These are phyloP conservation scores for Typhlomys cinereus DNA, from an alignment of 2,113 vertebrate genomes.

Conservation along the genomic window DNA sequence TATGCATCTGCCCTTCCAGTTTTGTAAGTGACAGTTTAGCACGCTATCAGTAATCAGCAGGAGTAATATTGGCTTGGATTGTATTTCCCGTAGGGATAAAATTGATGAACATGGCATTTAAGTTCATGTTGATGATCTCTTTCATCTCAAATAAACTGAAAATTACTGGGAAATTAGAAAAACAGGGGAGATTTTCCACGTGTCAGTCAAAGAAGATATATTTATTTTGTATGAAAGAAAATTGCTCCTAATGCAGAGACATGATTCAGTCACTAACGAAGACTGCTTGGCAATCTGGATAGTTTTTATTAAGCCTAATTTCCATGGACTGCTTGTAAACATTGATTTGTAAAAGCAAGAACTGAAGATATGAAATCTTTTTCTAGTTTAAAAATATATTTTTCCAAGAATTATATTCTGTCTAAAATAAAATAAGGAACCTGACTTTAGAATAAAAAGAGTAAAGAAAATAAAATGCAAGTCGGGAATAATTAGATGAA, in stretches of 20 bases:
- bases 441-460: neutral
- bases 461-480: neutral
- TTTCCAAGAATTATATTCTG: neutral
- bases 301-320: neutral
- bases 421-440: neutral
- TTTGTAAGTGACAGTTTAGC: constrained; percentile 51
- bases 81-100: constrained; percentile 39
- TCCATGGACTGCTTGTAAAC: neutral
- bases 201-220: neutral
- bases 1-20: constrained; percentile 56
- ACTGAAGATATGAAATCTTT: neutral
- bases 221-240: neutral
- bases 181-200: neutral
- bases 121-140: constrained; percentile 16
- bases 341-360: neutral
- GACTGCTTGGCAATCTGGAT: neutral
- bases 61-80: constrained; percentile 17
- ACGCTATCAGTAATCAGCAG: constrained; percentile 37
- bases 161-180: neutral
- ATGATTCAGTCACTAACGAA: neutral
- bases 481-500: neutral
- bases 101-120: constrained; percentile 14
- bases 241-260: neutral
- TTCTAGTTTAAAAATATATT: neutral
- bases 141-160: constrained; percentile 35